Evolutionary conservation across 2,797 vertebrate genomes (phyloP), one percentile per base, ranked within the genome.

Genomic region (Melanotaenia maccullochi): DNA sequence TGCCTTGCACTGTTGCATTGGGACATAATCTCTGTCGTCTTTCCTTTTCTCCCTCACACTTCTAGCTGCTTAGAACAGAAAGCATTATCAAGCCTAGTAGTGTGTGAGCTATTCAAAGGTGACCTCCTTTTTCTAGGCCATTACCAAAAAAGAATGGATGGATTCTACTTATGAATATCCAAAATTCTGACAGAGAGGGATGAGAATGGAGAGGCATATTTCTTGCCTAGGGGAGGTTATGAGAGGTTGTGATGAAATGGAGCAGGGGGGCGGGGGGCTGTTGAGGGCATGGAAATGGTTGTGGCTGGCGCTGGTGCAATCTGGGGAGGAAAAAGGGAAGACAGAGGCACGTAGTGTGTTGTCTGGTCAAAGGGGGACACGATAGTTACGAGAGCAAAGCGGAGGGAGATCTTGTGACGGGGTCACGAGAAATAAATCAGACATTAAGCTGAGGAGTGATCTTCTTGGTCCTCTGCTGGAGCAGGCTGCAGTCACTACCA

Each of bases 81-180:
- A 82, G 80, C 65, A 58, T 85, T 89, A 87, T 89, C 85, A 89
- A 87, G 81, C 85, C 79, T 57, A 89, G 86, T 87, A 75, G 85
- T 83, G 87, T 79, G 74, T 36, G 80, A 73, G 87, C 90, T 89
- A 92, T 91, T 92, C 93, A 93, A 93, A 94, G 91, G 87, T 92
- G 93, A 86, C 93, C 92, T 92, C 84, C 77, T 91, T 92, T 95
- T 94, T 94, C 89, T 94, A 89, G 93, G 92, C 86, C 90, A 82
- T 89, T 85, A 85, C 87, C 84, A 85, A 90, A 90, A 91, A 92
- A 90, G 84, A 93, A 88, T 75, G 84, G 86, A 87, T 62, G 73
- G 75, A 88, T 90, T 88, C 83, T 85, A 84, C 83, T 90, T 89
- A 83, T 88, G 91, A 90, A 89, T 85, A 91, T 90, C 88, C 85